Percentiles rank a stretch among this genome's conserved stretches.
Conservation (phyloP, 2,888 invertebrate species). For the Ectropis crepuscularia region DNA sequence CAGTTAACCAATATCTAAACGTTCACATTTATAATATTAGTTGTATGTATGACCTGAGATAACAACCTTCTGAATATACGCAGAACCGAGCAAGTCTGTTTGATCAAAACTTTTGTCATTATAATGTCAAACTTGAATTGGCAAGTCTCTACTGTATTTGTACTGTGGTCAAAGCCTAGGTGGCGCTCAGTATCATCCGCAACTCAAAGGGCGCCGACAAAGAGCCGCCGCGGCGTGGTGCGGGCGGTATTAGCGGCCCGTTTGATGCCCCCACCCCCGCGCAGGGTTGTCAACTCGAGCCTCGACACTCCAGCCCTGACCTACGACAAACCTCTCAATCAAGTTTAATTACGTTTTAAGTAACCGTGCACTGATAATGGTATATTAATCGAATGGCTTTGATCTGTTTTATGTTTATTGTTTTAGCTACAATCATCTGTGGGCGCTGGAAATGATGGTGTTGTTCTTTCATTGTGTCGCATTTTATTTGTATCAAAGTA, state of each 20-base stretch:
- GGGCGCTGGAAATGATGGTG: conserved; percentile 22
- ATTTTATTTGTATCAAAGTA: conserved; percentile 4
- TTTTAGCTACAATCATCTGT: conserved; percentile 33
- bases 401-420: conserved; percentile 40
- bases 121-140: neutral
- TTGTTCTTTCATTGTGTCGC: conserved; percentile 30
- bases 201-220: conserved; percentile 83
- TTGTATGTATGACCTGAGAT: too few species aligned
- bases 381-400: conserved; percentile 43
- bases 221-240: conserved; percentile 74
- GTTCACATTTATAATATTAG: too few species aligned
- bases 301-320: conserved; percentile 56
- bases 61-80: neutral
- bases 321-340: conserved; percentile 60
- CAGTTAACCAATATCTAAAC: too few species aligned
- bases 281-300: conserved; percentile 23
- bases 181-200: conserved; percentile 69
- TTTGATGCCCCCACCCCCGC: conserved; percentile 70
- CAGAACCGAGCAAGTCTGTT: neutral
- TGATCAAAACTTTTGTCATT: conserved; percentile 4
- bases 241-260: conserved; percentile 82
- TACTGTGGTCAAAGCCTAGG: conserved; percentile 50
- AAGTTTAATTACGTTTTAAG: conserved; percentile 58
- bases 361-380: conserved; percentile 46
- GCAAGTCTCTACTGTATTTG: conserved; percentile 38